Percentiles rank a stretch among this genome's conserved stretches.
These are phyloP conservation scores for Gonioctena quinquepunctata DNA, from an alignment of 1,140 invertebrate genomes.

Conservation along the genomic window DNA sequence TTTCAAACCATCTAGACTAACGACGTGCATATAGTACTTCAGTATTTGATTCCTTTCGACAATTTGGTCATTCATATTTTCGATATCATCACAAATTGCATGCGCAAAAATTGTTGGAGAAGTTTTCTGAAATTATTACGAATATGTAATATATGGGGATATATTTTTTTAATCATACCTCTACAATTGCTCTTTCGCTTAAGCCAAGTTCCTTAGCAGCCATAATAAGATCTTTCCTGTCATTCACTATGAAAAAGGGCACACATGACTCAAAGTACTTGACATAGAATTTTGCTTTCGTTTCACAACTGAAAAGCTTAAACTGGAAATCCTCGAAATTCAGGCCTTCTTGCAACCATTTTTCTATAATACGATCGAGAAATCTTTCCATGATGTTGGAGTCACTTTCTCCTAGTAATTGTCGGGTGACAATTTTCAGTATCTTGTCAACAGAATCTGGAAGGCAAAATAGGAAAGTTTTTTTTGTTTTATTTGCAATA, in stretches of 20 bases:
- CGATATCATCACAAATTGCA: constrained; percentile 24
- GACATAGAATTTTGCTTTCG: constrained; percentile 53
- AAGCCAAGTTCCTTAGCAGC: constrained; percentile 37
- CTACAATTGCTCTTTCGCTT: constrained; percentile 47
- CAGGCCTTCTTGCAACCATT: constrained; percentile 40
- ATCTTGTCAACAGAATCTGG: constrained; percentile 43
- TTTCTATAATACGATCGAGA: constrained; percentile 46
- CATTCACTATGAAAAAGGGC: constrained; percentile 48
- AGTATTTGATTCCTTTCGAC: constrained; percentile 21
- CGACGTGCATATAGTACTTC: constrained; percentile 17
- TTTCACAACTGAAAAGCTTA: constrained; percentile 46
- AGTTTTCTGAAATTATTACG: constrained; percentile 35
- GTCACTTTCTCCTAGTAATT: constrained; percentile 30
- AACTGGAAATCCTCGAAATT: constrained; percentile 48
- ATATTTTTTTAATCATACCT: constrained; percentile 32
- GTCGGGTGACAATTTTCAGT: constrained; percentile 40
- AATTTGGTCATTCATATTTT: constrained; percentile 28
- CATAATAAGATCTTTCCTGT: constrained; percentile 38
- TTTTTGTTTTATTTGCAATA: too few species aligned
- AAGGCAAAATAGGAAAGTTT: constrained; percentile 17
- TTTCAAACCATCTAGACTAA: constrained; percentile 32
- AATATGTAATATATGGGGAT: too few species aligned
- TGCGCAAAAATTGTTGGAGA: constrained; percentile 34
- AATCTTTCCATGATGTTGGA: constrained; percentile 53
- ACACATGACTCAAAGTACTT: constrained; percentile 53